Evolutionary conservation across 2,888 invertebrate genomes (phyloP).

Genomic region (Netelia fuscicornis): DNA sequence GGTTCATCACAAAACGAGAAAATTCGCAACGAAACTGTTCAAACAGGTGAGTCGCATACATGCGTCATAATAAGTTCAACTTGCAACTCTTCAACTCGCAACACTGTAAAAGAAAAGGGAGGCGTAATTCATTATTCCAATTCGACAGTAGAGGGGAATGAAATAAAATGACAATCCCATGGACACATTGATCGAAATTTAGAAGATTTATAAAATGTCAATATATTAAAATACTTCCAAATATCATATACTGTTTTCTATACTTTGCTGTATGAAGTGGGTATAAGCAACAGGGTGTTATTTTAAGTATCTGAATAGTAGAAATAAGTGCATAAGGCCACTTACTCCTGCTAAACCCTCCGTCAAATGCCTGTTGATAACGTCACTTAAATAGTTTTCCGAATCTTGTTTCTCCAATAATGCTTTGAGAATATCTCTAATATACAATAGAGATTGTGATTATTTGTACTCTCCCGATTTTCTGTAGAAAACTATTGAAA

Average conservation of each 20-base stretch:
- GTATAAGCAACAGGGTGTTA: background rate
- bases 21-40: background rate
- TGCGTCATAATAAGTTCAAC: slow-evolving; percentile 78
- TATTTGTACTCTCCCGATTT: no score
- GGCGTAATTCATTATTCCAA: slow-evolving; percentile 4
- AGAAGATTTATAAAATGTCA: background rate
- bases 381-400: slow-evolving; percentile 89
- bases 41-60: slow-evolving; percentile 46
- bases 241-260: no score
- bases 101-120: slow-evolving; percentile 85
- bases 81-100: slow-evolving; percentile 89
- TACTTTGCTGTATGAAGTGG: no score
- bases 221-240: no score
- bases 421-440: slow-evolving; percentile 91
- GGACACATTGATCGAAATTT: background rate
- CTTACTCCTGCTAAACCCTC: slow-evolving; percentile 85
- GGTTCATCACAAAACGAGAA: slow-evolving; percentile 7
- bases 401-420: slow-evolving; percentile 88
- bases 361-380: slow-evolving; percentile 88
- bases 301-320: background rate
- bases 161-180: no score
- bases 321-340: background rate
- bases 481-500: no score
- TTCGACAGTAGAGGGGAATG: no score
- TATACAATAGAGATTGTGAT: slow-evolving; percentile 16